A percentile compares a stretch with the other conserved stretches of the same genome.
Conservation (phyloP, 2,113 vertebrate species). For the Dendrocopos noguchii region DNA sequence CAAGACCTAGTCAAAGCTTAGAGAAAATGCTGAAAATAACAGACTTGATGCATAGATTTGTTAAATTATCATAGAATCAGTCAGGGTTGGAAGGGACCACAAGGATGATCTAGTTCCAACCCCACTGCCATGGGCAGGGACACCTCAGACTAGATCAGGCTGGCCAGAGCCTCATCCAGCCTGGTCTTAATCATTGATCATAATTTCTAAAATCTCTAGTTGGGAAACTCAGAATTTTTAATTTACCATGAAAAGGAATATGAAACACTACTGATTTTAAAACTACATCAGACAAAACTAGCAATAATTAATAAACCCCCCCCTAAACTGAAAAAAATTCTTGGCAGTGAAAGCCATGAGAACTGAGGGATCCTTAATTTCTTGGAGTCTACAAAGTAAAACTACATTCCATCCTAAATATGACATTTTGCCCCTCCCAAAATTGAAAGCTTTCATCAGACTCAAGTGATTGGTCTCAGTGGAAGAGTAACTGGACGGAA, state of each 20-base stretch:
- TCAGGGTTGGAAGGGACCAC: too few species aligned
- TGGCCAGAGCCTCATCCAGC: too few species aligned
- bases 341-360: background rate
- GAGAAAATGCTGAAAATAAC: background rate
- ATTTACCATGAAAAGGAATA: background rate
- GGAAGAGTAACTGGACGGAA: conserved; percentile 11
- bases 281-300: background rate
- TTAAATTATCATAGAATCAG: background rate
- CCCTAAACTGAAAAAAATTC: background rate
- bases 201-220: background rate
- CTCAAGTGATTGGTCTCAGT: background rate
- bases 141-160: too few species aligned
- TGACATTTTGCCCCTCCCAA: background rate
- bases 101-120: too few species aligned
- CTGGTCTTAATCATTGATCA: background rate
- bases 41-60: background rate
- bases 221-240: background rate
- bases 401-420: background rate
- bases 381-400: background rate
- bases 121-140: too few species aligned
- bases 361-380: conserved; percentile 8
- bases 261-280: background rate
- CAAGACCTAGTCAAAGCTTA: background rate
- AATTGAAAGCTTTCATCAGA: background rate
- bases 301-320: background rate